Conservation (phyloP, 2,113 vertebrate species). For the Ondatra zibethicus region DNA sequence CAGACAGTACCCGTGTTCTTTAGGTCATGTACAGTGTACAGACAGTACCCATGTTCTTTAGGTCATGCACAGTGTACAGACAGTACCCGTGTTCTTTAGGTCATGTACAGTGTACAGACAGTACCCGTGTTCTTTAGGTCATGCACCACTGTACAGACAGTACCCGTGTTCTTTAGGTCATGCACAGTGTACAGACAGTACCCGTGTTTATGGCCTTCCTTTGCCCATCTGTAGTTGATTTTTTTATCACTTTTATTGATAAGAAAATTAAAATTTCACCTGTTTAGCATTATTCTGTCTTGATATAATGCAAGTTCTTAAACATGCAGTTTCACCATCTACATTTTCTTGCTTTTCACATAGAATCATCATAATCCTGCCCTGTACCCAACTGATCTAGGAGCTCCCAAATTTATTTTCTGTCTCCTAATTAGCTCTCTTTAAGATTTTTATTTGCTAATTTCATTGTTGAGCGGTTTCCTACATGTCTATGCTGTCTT, state of each 20-base stretch:
- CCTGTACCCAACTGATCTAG: neutral
- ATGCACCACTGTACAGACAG: neutral
- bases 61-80: neutral
- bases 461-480: neutral
- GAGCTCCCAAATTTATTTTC: neutral
- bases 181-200: neutral
- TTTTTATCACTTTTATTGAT: neutral
- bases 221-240: neutral
- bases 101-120: neutral
- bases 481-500: too few relatives aligned
- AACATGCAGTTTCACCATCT: neutral
- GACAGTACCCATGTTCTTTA: too few relatives aligned
- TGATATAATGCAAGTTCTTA: neutral
- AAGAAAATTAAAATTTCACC: neutral
- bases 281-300: neutral
- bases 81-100: too few relatives aligned
- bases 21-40: too few relatives aligned
- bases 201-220: neutral
- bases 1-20: accelerated
- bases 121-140: neutral
- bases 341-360: neutral
- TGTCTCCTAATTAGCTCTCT: neutral
- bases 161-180: too few relatives aligned
- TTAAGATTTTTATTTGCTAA: neutral
- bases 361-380: neutral